Percentiles rank a stretch among this genome's conserved stretches.
Conservation (phyloP, 2,888 invertebrate species). For the Campoplex nolae region DNA sequence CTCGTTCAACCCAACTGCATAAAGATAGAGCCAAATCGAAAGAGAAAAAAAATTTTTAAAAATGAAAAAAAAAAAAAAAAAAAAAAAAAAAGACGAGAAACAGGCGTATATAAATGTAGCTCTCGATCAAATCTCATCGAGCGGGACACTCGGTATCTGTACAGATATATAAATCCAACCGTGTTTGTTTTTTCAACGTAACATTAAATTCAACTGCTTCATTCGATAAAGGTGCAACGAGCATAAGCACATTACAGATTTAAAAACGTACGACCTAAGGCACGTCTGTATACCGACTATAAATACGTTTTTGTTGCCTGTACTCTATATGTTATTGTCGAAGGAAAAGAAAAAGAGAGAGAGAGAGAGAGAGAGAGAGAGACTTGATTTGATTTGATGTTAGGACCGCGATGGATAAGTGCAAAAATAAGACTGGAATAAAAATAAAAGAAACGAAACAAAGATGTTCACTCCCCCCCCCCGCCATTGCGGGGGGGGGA, state of each 20-base stretch:
- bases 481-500: too few relatives aligned
- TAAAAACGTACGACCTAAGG: neutral
- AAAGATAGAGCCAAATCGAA: neutral
- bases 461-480: too few relatives aligned
- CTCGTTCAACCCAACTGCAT: slow-evolving; percentile 44
- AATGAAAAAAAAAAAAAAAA: neutral
- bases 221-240: slow-evolving; percentile 43
- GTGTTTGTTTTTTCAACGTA: slow-evolving; percentile 36
- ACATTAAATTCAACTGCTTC: slow-evolving; percentile 47
- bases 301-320: slow-evolving; percentile 20
- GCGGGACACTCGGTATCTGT: neutral
- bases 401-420: too few relatives aligned
- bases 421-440: too few relatives aligned
- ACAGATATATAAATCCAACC: neutral
- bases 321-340: slow-evolving; percentile 50
- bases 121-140: neutral
- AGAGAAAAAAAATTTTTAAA: neutral
- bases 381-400: too few relatives aligned
- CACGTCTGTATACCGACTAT: neutral
- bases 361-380: neutral
- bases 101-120: neutral
- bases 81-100: neutral
- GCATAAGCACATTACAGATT: slow-evolving; percentile 26
- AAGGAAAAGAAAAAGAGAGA: neutral
- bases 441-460: too few relatives aligned